Evolutionary conservation across 2,113 vertebrate species (phyloP).

Genomic region (Fulica atra): DNA sequence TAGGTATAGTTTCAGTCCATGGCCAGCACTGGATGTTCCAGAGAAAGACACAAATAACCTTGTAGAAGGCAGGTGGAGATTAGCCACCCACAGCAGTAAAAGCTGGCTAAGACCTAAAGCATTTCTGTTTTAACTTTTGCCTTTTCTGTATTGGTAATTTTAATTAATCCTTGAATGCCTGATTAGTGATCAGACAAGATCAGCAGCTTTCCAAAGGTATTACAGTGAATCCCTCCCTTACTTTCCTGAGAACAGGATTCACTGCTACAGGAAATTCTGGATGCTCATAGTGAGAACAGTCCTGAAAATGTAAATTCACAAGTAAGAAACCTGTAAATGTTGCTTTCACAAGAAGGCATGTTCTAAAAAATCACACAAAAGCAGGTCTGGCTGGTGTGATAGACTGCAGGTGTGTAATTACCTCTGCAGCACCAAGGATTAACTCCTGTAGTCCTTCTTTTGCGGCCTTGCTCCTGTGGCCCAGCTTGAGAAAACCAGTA

Average conservation of each 20-base stretch:
- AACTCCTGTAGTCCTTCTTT: not conserved
- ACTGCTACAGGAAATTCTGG: not conserved
- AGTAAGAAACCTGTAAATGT: not conserved
- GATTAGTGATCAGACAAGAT: not conserved
- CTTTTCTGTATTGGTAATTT: not conserved
- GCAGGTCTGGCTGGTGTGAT: not conserved
- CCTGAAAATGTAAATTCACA: not conserved
- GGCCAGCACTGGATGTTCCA: not conserved
- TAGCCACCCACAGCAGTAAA: not conserved
- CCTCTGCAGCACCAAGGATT: not conserved
- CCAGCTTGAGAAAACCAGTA: not conserved
- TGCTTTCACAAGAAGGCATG: not conserved
- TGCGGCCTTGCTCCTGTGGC: not conserved
- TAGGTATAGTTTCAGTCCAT: not conserved
- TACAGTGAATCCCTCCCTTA: not conserved
- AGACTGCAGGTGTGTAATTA: not conserved
- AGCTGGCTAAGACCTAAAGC: not conserved
- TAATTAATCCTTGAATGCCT: not conserved
- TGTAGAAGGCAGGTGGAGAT: not conserved
- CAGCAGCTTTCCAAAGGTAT: not conserved
- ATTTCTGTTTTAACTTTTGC: not conserved
- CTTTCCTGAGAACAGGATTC: not conserved
- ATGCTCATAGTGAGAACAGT: not conserved
- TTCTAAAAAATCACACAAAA: not conserved
- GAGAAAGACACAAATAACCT: not conserved